Base-by-base conservation (phyloP, 2,797 vertebrate genomes). In the Myotis daubentonii region DNA sequence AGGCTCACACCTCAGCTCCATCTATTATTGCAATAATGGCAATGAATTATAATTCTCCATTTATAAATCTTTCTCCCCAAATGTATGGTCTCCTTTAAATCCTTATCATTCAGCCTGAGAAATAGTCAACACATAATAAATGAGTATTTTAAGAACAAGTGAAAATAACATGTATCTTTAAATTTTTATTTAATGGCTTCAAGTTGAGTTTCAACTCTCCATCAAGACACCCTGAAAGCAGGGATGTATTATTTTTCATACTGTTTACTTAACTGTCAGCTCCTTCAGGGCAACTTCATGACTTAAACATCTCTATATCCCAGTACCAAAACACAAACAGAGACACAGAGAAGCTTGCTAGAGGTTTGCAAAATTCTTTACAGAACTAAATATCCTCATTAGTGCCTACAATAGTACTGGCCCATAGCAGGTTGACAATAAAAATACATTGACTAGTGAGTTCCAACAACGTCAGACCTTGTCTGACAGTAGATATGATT, bases 181-280 rank as follows among this genome's bases (percentile, higher is more conserved):
- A 62, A 28, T 91, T 95, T 89, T 85, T 91, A 88, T 72, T 94
- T 80, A 75, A 92, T 68, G 2, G 30, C 71, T 96, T 94, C 70
- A 83, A 95, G 93, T 75, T 85, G 71, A 88, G 41, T 92, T 96
- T 91, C 75, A 94, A 68, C 53, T 90, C 74, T 95, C 80, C 57
- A 92, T 72, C 82, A 90, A 87, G 57, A 75, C 16, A 70, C 57
- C 33, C 53, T 89, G 19, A 95, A 22, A 88, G 47, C 49, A 79
- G 22, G 38, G 23, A 89, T 83, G 17, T 83, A 78, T 79, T 65
- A 84, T 62, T 95, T 86, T 84, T 91, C 57, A 91, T 33, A 83
- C 30, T 94, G 60, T 88, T 92, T 76, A 70, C 78, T 86, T 91
- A 51, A 79, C 5, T 92, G 23, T 82, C 80, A 95, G 92, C 65